These are phyloP conservation scores for Sericinus montela DNA, from an alignment of 2,888 invertebrate genomes.

Conservation along the genomic window DNA sequence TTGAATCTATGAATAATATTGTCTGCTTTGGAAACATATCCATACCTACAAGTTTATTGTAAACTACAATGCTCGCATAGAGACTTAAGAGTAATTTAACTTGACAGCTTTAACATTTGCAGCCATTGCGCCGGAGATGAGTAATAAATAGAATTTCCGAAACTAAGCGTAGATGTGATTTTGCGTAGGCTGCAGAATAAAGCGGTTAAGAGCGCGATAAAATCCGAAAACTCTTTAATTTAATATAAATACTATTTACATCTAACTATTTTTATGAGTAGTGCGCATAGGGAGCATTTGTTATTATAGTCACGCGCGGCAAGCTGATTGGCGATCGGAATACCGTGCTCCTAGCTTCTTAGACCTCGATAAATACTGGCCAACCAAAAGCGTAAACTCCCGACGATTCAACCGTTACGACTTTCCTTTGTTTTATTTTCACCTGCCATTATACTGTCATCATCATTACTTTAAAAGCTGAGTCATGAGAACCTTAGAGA, in stretches of 20 bases:
- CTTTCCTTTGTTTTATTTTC: conserved; percentile 7
- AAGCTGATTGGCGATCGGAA: no score
- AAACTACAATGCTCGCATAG: no score
- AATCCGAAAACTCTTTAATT: no score
- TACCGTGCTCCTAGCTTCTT: no score
- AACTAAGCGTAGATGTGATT: neutral
- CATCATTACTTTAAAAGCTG: conserved; percentile 10
- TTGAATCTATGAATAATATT: no score
- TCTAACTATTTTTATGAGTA: no score
- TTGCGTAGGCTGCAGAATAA: neutral
- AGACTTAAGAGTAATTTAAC: conserved; percentile 3
- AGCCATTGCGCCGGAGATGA: conserved; percentile 15
- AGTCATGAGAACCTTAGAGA: neutral
- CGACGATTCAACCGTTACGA: conserved; percentile 1
- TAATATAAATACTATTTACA: no score
- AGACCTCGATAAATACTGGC: neutral
- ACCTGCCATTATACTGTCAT: conserved; percentile 8
- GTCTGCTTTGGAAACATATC: no score
- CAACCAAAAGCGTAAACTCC: neutral
- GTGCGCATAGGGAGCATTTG: no score
- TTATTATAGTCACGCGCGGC: no score
- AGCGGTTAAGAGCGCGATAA: no score
- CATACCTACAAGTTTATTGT: no score
- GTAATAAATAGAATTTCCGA: conserved; percentile 11
- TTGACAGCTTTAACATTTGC: neutral